phyloP scores from a whole-genome alignment of 2,797 vertebrate species.

The Anguilla marmorata region DNA sequence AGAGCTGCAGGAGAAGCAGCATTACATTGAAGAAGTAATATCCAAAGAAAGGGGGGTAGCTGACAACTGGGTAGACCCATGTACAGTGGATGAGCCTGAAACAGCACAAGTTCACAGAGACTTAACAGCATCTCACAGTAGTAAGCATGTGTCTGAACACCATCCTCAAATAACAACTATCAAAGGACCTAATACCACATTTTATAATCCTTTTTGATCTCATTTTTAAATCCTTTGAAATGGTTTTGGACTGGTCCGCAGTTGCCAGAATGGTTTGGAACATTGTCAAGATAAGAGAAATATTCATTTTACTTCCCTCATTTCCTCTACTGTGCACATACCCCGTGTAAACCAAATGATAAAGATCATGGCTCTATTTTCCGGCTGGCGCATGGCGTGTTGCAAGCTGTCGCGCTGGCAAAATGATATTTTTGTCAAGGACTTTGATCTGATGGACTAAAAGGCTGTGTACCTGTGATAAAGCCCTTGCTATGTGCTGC shows the following conservation, averaged over 20 bases:
- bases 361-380: background rate
- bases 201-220: background rate
- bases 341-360: background rate
- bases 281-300: background rate
- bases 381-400: too few relatives aligned
- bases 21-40: conserved; percentile 87
- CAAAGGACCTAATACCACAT: background rate
- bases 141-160: background rate
- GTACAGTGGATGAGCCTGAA: conserved; percentile 88
- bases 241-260: background rate
- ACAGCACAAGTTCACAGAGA: conserved; percentile 14
- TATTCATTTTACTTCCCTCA: background rate
- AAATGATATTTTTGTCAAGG: too few relatives aligned
- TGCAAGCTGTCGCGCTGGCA: too few relatives aligned
- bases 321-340: background rate
- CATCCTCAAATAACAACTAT: background rate
- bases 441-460: too few relatives aligned
- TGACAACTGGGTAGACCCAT: conserved; percentile 71
- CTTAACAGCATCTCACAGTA: background rate
- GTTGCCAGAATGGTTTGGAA: background rate
- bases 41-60: conserved; percentile 82
- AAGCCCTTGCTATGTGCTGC: too few relatives aligned
- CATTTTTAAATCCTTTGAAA: background rate
- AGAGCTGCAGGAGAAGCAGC: conserved; percentile 77
- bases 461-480: too few relatives aligned